Conservation (phyloP, 2,113 vertebrate genomes). For the Microtus richardsoni region DNA sequence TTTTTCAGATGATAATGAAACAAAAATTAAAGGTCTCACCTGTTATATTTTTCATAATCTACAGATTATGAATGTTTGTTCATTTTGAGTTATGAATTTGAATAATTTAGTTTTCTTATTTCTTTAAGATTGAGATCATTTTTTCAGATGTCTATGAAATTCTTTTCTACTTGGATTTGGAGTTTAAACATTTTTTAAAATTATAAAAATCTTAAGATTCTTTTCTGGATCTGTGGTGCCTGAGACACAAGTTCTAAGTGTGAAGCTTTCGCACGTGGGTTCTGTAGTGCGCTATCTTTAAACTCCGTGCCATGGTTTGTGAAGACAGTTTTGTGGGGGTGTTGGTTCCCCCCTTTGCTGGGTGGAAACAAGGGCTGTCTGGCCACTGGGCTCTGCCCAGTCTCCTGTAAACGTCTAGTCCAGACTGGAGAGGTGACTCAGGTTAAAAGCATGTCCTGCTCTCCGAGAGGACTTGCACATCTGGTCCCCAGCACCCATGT, state of each 20-base stretch:
- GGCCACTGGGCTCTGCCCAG: neutral
- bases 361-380: neutral
- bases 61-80: slow-evolving; percentile 8
- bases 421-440: neutral
- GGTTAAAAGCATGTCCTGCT: neutral
- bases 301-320: neutral
- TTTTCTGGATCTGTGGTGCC: neutral
- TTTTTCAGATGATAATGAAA: slow-evolving; percentile 40
- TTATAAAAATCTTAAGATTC: neutral
- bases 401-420: neutral
- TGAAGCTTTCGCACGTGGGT: neutral
- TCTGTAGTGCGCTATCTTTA: neutral
- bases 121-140: neutral
- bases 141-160: neutral
- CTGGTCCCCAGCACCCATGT: rapidly evolving
- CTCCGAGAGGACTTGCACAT: neutral
- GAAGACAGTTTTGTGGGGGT: neutral
- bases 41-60: neutral
- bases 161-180: slow-evolving; percentile 40
- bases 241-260: neutral
- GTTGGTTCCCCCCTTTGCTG: neutral
- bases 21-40: neutral
- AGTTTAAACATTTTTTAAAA: slow-evolving; percentile 26
- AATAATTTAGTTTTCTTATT: slow-evolving; percentile 29
- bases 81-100: slow-evolving; percentile 34